phyloP scores from a whole-genome alignment of 2,888 invertebrate genomes.

The Nineta flava region DNA sequence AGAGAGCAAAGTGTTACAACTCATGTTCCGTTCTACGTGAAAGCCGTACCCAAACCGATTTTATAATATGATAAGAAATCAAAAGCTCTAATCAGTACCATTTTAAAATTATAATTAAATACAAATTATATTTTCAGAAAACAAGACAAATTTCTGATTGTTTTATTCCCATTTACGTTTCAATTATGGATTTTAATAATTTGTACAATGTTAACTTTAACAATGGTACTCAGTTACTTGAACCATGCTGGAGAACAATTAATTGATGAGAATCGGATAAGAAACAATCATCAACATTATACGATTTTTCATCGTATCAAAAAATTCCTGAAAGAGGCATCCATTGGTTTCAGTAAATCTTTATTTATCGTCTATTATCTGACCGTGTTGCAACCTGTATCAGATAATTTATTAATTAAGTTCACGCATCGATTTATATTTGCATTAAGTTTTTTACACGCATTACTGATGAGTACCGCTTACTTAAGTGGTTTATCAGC shows the following conservation, averaged over 20 bases:
- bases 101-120: too few relatives aligned
- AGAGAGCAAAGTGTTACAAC: too few relatives aligned
- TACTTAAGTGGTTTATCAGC: slow-evolving; percentile 47
- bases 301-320: too few relatives aligned
- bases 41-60: too few relatives aligned
- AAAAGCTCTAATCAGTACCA: too few relatives aligned
- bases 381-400: not conserved
- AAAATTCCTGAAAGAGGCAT: too few relatives aligned
- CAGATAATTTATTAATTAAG: slow-evolving; percentile 8
- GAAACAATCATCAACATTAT: too few relatives aligned
- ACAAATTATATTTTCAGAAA: not conserved
- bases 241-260: not conserved
- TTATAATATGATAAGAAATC: too few relatives aligned
- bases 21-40: too few relatives aligned
- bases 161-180: not conserved
- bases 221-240: too few relatives aligned
- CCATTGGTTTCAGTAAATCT: not conserved
- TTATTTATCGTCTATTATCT: not conserved
- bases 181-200: not conserved
- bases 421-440: slow-evolving; percentile 25
- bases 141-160: not conserved
- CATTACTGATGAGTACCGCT: slow-evolving; percentile 41
- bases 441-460: slow-evolving; percentile 34
- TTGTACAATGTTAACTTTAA: too few relatives aligned
- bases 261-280: too few relatives aligned